phyloP scores from a whole-genome alignment of 2,113 vertebrate species.

The Zosterops borbonicus region DNA sequence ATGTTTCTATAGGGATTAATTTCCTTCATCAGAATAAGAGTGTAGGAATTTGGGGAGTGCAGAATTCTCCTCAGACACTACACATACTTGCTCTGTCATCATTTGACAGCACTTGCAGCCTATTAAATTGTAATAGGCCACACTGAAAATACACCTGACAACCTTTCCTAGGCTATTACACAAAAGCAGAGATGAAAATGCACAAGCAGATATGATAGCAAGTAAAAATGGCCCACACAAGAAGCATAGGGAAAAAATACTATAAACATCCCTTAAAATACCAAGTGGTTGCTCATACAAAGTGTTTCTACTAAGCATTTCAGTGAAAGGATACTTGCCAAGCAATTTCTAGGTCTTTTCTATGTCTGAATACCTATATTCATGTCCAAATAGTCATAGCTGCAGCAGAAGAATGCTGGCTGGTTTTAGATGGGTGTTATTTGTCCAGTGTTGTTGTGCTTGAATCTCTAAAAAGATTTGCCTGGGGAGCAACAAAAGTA shows the following conservation, averaged over 20 bases:
- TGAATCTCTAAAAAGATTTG: background rate
- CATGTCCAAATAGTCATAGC: background rate
- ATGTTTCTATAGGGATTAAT: background rate
- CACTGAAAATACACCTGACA: background rate
- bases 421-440: background rate
- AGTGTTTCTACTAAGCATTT: background rate
- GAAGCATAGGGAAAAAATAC: background rate
- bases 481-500: background rate
- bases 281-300: background rate
- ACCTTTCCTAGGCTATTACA: background rate
- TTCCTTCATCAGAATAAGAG: background rate
- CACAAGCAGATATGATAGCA: background rate
- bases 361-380: background rate
- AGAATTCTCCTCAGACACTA: background rate
- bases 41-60: background rate
- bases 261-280: background rate
- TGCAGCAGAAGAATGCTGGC: background rate
- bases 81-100: rapidly evolving
- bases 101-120: background rate
- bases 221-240: background rate
- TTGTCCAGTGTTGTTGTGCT: background rate
- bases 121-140: background rate
- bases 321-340: background rate
- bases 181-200: background rate
- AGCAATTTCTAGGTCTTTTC: background rate